These are phyloP conservation scores for Acrobasis repandana DNA, from an alignment of 2,888 invertebrate species.

Conservation along the genomic window DNA sequence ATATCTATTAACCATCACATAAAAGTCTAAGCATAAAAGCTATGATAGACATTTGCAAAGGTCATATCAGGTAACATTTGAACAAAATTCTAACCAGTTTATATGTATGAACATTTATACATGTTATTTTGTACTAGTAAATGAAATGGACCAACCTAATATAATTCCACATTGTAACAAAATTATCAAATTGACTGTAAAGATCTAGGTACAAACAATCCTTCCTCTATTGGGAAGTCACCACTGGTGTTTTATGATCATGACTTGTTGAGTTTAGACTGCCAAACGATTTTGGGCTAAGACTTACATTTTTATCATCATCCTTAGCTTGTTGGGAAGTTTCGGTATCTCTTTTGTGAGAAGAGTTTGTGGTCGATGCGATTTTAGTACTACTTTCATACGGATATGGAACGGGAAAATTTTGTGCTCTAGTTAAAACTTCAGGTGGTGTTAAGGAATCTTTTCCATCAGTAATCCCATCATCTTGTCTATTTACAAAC, in stretches of 20 bases:
- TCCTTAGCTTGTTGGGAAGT: neutral
- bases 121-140: no score
- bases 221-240: constrained; percentile 26
- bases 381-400: neutral
- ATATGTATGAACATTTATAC: no score
- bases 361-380: neutral
- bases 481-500: neutral
- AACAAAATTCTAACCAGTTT: no score
- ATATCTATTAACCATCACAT: no score
- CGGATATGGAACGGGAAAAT: constrained; percentile 14
- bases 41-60: no score
- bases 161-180: no score
- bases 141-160: no score
- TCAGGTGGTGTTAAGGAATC: neutral
- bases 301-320: neutral
- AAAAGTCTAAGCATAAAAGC: no score
- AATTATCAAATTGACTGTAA: constrained; percentile 22
- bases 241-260: constrained; percentile 25
- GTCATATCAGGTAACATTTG: no score
- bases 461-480: neutral
- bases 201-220: no score
- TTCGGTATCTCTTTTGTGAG: neutral
- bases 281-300: neutral
- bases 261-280: constrained; percentile 10
- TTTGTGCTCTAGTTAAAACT: constrained; percentile 2